A percentile compares a stretch with the other conserved stretches of the same genome.
phyloP scores from a whole-genome alignment of 2,888 invertebrate species.

The Megastigmus dorsalis region DNA sequence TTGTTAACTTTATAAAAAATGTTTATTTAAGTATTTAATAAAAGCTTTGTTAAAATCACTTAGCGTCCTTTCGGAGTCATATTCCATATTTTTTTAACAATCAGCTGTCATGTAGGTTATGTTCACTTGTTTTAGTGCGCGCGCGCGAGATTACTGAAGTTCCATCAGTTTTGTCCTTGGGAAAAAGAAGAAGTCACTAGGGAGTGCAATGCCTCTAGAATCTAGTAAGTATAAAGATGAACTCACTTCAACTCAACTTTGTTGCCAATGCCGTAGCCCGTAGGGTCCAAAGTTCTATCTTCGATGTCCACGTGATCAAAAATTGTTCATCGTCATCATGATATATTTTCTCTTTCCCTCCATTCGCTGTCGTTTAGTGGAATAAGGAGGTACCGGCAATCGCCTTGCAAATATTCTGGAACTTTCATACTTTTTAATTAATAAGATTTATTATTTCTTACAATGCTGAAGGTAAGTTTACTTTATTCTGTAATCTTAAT shows the following conservation, averaged over 20 bases:
- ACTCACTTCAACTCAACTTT: too few species aligned
- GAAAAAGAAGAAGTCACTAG: slow-evolving; percentile 11
- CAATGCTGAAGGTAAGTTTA: slow-evolving; percentile 55
- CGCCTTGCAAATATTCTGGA: slow-evolving; percentile 24
- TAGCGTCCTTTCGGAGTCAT: slow-evolving; percentile 33
- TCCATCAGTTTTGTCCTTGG: slow-evolving; percentile 32
- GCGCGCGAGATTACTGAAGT: slow-evolving; percentile 5
- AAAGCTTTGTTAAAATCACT: slow-evolving; percentile 30
- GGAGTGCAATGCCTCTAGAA: too few species aligned
- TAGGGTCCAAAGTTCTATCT: slow-evolving; percentile 24
- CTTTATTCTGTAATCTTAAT: background rate
- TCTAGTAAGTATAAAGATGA: too few species aligned
- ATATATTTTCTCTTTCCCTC: too few species aligned
- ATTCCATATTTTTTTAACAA: slow-evolving; percentile 1
- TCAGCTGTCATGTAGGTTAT: slow-evolving; percentile 40
- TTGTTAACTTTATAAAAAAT: slow-evolving; percentile 16
- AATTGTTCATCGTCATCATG: slow-evolving; percentile 12
- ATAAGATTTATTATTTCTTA: slow-evolving; percentile 16
- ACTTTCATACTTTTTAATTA: background rate
- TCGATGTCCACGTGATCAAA: slow-evolving; percentile 28
- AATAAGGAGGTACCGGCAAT: slow-evolving; percentile 10
- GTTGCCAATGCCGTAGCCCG: too few species aligned
- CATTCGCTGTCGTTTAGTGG: background rate
- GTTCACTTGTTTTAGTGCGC: slow-evolving; percentile 31
- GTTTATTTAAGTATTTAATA: background rate